Evolutionary conservation across 2,797 vertebrate species (phyloP).

Genomic region (Hirundo rustica): DNA sequence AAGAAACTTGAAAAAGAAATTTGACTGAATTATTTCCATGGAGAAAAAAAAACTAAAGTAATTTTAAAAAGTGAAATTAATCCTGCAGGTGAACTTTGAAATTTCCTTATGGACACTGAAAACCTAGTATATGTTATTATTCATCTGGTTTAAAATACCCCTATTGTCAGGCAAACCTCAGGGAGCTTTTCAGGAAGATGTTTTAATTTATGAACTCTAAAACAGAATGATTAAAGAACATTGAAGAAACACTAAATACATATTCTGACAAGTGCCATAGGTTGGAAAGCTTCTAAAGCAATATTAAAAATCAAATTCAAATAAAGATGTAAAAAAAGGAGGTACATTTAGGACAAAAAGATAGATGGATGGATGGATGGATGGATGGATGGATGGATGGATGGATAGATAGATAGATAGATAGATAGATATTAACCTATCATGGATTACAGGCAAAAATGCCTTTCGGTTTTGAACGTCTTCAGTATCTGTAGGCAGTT

Average conservation of each 20-base stretch:
- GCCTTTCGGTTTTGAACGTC: neutral
- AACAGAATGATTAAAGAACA: neutral
- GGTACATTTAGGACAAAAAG: neutral
- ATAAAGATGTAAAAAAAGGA: neutral
- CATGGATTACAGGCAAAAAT: neutral
- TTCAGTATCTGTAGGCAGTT: neutral
- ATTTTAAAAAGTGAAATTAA: neutral
- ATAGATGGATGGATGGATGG: neutral
- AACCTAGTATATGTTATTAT: neutral
- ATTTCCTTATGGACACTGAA: neutral
- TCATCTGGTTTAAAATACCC: neutral
- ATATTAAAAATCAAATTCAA: neutral
- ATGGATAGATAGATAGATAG: neutral
- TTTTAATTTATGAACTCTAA: neutral
- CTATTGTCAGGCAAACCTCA: neutral
- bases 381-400: too few species aligned
- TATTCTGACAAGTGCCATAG: neutral
- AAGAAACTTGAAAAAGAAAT: neutral
- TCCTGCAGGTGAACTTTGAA: neutral
- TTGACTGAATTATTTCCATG: neutral
- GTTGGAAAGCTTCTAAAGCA: neutral
- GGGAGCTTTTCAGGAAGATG: neutral
- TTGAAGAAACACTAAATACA: neutral
- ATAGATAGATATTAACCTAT: neutral
- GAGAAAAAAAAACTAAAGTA: neutral